phyloP scores from a whole-genome alignment of 2,888 invertebrate genomes.

The Lasioglossum leucozonium region DNA sequence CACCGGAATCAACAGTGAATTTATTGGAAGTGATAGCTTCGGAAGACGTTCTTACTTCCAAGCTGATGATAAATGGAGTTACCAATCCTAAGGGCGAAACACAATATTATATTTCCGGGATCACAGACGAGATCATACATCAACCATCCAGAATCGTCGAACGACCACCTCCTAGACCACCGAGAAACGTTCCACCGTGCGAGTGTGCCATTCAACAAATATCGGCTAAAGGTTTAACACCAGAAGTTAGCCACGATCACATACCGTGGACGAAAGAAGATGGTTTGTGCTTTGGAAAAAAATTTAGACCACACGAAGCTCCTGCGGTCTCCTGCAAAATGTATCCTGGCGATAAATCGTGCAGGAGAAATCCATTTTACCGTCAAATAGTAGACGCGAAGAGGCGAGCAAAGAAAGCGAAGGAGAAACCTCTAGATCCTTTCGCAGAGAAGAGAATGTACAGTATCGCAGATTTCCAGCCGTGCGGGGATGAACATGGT shows the following conservation, averaged over 20 bases:
- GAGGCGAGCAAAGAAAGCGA: constrained; percentile 29
- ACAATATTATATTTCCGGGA: constrained; percentile 71
- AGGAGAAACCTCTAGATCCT: constrained; percentile 18
- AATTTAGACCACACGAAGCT: constrained; percentile 69
- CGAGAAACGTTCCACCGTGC: constrained; percentile 77
- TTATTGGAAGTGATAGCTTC: constrained; percentile 72
- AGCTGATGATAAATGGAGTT: constrained; percentile 67
- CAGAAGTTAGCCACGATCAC: constrained; percentile 66
- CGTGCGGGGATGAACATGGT: constrained; percentile 75
- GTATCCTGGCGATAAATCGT: constrained; percentile 68
- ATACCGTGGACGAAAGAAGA: constrained; percentile 71
- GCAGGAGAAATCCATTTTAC: constrained; percentile 72
- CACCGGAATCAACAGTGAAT: constrained; percentile 66
- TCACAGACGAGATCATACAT: constrained; percentile 66
- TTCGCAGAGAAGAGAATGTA: constrained; percentile 66
- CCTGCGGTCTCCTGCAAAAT: constrained; percentile 72
- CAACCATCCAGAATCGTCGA: constrained; percentile 60
- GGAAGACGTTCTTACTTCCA: constrained; percentile 65
- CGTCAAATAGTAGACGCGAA: constrained; percentile 54
- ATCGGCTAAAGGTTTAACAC: constrained; percentile 55
- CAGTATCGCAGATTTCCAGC: constrained; percentile 69
- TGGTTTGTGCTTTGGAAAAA: constrained; percentile 73
- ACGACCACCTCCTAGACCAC: constrained; percentile 39
- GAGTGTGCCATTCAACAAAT: constrained; percentile 73
- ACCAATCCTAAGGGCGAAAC: constrained; percentile 68